phyloP scores from a whole-genome alignment of 2,113 vertebrate genomes.

The Hemiscyllium ocellatum region DNA sequence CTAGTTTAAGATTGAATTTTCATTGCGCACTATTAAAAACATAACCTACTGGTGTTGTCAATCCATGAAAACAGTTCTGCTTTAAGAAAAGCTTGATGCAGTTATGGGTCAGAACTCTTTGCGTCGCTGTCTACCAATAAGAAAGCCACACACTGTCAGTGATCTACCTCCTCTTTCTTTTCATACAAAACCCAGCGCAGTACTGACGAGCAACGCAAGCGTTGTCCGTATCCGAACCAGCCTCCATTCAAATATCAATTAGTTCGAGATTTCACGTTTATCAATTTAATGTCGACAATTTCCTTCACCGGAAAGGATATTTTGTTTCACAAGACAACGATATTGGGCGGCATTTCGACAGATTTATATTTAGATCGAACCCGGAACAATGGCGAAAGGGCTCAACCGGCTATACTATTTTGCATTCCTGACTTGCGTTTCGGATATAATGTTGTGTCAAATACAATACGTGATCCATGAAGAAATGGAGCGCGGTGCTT shows the following conservation, averaged over 20 bases:
- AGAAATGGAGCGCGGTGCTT: slow-evolving; percentile 61
- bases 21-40: no score
- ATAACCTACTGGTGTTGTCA: no score
- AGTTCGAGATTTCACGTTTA: background rate
- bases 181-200: background rate
- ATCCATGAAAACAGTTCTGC: background rate
- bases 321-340: no score
- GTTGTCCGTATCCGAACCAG: background rate
- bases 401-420: background rate
- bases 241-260: no score
- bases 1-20: no score
- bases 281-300: background rate
- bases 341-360: no score
- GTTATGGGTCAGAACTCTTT: background rate
- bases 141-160: background rate
- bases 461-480: slow-evolving; percentile 63
- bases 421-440: slow-evolving; percentile 30
- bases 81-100: background rate
- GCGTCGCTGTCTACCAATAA: slow-evolving; percentile 7
- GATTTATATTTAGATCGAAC: no score
- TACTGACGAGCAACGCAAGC: background rate
- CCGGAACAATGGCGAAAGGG: background rate
- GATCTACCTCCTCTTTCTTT: background rate
- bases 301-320: no score
- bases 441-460: slow-evolving; percentile 44